Evolutionary conservation across 2,888 invertebrate species (phyloP), one percentile per base, ranked within the genome.

Genomic region (Mythimna albipuncta): DNA sequence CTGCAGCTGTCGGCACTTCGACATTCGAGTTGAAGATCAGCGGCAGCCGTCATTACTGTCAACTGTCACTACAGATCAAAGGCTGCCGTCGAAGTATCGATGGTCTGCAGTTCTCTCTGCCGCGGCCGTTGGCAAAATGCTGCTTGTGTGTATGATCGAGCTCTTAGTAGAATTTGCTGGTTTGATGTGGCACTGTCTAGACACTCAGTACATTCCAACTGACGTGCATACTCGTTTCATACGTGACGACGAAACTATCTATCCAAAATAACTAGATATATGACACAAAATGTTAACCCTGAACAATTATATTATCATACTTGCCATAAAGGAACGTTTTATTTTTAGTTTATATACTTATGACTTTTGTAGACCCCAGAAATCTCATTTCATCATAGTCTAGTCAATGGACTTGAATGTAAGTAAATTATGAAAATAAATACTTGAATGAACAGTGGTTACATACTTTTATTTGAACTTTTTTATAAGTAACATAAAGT

Each of bases 331-430:
- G 79, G 69, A 81, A 82, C 74, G 72, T 77, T 87, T 87, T 87
- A 75, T 84, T 85, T 90, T 85, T 75, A 85, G 82, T 88, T 87
- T 72, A 69, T 74, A 64, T 64, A 69, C 72, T 75, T 47, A 73
- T 70, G 71, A 81, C 66, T 80, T 76, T 72, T 84, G 72, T 72
- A 74, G 44, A 81, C 78, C 81, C 78, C 64, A 75, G 85, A 81
- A 89, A 89, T 89, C 88, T 89, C 89, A 86, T 86, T 87, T 88
- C 81, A 79, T 87, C 83, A 86, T 85, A 81, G 88, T 90, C 91
- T 91, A 91, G 91, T 91, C 91, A 91, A 85, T 85, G 86, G 90
- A 91, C 90, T 87, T 87, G 89, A 86, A 88, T 90, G 87, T 91
- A 90, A 89, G 88, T 85, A 82, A 87, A 80, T 82, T 86, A 83